Percentiles rank a stretch among this genome's conserved stretches.
Conservation (phyloP, 2,888 invertebrate genomes). For the Xestia sexstrigata region DNA sequence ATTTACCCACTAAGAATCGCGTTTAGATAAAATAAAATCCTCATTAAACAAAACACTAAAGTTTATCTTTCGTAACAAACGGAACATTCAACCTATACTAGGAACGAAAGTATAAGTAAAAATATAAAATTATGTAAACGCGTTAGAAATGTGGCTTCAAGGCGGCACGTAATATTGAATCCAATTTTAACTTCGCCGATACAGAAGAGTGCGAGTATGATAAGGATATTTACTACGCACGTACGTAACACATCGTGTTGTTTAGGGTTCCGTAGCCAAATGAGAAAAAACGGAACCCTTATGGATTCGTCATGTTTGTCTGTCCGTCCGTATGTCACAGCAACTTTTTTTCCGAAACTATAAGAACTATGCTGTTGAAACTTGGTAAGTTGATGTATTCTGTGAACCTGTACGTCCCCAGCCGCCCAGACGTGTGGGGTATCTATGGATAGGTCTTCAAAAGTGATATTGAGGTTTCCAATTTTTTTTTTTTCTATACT, state of each 20-base stretch:
- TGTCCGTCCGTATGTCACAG: too few relatives aligned
- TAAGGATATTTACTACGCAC: constrained; percentile 44
- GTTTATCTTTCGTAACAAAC: background rate
- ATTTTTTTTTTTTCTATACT: too few relatives aligned
- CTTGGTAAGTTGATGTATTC: too few relatives aligned
- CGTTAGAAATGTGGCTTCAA: constrained; percentile 40
- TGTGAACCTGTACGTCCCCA: too few relatives aligned
- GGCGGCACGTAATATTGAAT: constrained; percentile 47
- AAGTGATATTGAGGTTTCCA: too few relatives aligned
- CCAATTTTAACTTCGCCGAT: constrained; percentile 57
- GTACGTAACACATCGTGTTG: constrained; percentile 4
- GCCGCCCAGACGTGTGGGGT: too few relatives aligned
- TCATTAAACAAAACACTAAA: background rate
- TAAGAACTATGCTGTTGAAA: too few relatives aligned
- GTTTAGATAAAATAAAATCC: background rate
- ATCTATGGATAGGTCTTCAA: too few relatives aligned
- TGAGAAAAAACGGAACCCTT: too few relatives aligned
- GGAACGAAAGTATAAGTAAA: background rate
- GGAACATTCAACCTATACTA: background rate
- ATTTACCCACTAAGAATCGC: background rate
- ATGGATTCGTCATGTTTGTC: too few relatives aligned
- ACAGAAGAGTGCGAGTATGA: constrained; percentile 30
- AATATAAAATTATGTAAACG: constrained; percentile 20
- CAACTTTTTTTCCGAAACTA: too few relatives aligned
- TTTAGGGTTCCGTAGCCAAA: too few relatives aligned